Evolutionary conservation across 1,140 invertebrate species (phyloP).

Genomic region (Drosophila tani): DNA sequence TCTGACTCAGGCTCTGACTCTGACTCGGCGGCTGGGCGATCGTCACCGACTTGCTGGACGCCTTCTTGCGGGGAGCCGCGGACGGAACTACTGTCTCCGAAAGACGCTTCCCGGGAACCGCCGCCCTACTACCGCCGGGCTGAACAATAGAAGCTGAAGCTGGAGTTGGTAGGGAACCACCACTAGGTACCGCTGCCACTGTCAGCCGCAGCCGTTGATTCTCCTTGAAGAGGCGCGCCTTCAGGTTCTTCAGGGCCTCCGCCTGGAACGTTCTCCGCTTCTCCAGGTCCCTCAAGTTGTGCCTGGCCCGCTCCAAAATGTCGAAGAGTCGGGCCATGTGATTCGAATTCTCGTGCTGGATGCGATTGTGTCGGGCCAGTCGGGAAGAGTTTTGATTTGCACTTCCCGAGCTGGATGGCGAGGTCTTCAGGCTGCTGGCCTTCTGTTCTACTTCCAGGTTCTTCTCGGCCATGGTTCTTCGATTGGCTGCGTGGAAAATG

Average conservation of each 20-base stretch:
- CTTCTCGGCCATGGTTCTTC: no score
- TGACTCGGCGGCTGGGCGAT: not conserved
- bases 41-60: slow-evolving; percentile 6
- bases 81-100: not conserved
- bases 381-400: slow-evolving; percentile 1
- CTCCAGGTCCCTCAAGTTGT: slow-evolving; percentile 45
- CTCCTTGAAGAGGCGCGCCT: slow-evolving; percentile 23
- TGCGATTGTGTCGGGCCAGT: no score
- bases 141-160: no score
- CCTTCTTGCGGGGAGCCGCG: not conserved
- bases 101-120: not conserved
- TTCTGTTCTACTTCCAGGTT: no score
- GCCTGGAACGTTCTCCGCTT: slow-evolving; percentile 16
- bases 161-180: not conserved
- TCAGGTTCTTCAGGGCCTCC: slow-evolving; percentile 39
- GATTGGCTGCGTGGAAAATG: no score
- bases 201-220: slow-evolving; percentile 14
- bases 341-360: not conserved
- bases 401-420: no score
- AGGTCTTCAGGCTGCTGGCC: no score
- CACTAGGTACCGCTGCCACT: not conserved
- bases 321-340: slow-evolving; percentile 29
- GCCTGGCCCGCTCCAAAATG: slow-evolving; percentile 41
- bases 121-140: not conserved
- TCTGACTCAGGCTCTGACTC: not conserved